Conservation (phyloP, 2,888 invertebrate genomes). For the Agrenia bidenticulata region DNA sequence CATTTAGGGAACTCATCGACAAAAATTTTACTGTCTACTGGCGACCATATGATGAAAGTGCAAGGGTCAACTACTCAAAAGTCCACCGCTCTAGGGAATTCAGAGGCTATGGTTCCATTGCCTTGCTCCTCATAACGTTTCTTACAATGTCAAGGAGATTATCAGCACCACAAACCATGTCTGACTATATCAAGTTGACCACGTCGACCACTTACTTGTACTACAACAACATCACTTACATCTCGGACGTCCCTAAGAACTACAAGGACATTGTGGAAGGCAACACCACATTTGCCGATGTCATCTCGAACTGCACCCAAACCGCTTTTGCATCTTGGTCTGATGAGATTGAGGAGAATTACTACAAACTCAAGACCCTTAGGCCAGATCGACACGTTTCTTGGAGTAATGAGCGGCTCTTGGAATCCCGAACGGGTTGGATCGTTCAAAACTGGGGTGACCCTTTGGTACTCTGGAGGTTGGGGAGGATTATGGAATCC, state of each 20-base stretch:
- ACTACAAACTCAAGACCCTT: not conserved
- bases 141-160: too few relatives aligned
- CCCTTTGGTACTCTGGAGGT: not conserved
- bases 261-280: not conserved
- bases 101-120: too few relatives aligned
- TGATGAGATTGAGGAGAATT: constrained; percentile 1
- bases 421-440: not conserved
- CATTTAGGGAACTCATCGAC: not conserved
- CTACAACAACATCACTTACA: not conserved
- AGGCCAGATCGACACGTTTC: not conserved
- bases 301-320: not conserved
- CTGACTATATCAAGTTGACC: too few relatives aligned
- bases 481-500: not conserved
- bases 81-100: too few relatives aligned
- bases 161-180: too few relatives aligned
- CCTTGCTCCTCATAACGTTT: too few relatives aligned
- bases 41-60: too few relatives aligned
- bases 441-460: not conserved
- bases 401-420: not conserved
- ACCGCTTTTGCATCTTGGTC: not conserved
- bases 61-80: too few relatives aligned
- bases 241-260: not conserved
- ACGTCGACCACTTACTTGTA: too few relatives aligned
- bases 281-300: not conserved
- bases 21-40: not conserved